phyloP scores from a whole-genome alignment of 2,113 vertebrate genomes.

The Odontesthes bonariensis region DNA sequence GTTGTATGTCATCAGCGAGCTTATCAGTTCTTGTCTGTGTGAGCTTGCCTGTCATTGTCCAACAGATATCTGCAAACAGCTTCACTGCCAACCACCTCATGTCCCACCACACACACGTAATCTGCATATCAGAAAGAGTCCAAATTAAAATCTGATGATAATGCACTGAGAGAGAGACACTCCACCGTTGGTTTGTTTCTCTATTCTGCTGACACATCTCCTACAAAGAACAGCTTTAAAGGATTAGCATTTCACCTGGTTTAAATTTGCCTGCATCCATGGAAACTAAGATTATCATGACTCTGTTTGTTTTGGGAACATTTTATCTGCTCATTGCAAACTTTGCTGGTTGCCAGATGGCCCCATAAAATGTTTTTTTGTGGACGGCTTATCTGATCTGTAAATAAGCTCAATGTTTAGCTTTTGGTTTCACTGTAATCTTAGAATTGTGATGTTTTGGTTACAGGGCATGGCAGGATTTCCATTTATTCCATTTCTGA shows the following conservation, averaged over 20 bases:
- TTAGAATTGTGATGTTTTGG: background rate
- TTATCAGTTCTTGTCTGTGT: constrained; percentile 21
- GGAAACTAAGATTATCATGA: constrained; percentile 42
- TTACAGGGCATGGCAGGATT: background rate
- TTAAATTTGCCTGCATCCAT: constrained; percentile 36
- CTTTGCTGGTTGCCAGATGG: constrained; percentile 29
- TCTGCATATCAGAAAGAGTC: constrained; percentile 1
- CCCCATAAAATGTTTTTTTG: constrained; percentile 7
- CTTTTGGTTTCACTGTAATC: constrained; percentile 20
- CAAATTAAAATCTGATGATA: constrained; percentile 10
- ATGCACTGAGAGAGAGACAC: background rate
- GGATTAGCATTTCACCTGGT: constrained; percentile 53
- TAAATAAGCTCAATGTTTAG: constrained; percentile 7
- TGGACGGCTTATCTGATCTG: constrained; percentile 1
- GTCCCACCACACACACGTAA: constrained; percentile 2
- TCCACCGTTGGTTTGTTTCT: constrained; percentile 26
- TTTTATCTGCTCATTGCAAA: constrained; percentile 55
- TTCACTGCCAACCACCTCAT: constrained; percentile 2
- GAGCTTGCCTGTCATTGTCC: constrained; percentile 39
- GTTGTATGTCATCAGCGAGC: constrained; percentile 20
- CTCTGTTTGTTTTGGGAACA: constrained; percentile 57
- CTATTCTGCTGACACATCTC: constrained; percentile 15
- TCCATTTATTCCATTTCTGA: background rate
- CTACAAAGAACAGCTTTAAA: constrained; percentile 34
- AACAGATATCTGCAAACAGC: constrained; percentile 21